Evolutionary conservation across 1,140 invertebrate genomes (phyloP).

Genomic region (Leptinotarsa lineolata): DNA sequence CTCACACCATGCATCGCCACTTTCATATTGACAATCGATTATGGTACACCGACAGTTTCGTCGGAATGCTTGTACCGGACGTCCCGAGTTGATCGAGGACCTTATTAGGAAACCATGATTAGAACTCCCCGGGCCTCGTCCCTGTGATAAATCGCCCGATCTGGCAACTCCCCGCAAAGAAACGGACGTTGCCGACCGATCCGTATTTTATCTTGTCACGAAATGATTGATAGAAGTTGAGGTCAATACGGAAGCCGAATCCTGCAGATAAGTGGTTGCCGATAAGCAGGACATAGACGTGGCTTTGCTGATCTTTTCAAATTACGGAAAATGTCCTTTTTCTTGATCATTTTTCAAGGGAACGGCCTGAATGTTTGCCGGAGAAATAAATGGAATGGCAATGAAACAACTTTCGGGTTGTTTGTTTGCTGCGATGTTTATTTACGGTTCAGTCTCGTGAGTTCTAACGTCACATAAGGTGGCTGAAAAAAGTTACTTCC

Average conservation of each 20-base stretch:
- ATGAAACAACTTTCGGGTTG: no score
- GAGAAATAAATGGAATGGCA: background rate
- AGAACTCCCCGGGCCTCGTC: background rate
- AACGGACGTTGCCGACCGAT: background rate
- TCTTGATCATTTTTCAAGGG: background rate
- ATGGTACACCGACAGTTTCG: background rate
- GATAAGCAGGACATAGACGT: conserved; percentile 9
- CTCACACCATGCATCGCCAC: no score
- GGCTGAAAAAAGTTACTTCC: no score
- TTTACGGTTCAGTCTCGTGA: no score
- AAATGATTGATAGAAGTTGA: conserved; percentile 23
- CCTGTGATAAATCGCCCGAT: conserved; percentile 21
- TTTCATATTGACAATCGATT: conserved; percentile 4
- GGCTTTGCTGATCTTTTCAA: conserved; percentile 5
- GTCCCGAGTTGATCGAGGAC: conserved; percentile 17
- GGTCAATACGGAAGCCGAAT: conserved; percentile 23
- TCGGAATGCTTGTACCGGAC: conserved; percentile 4
- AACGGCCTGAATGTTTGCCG: background rate
- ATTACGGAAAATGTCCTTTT: conserved; percentile 16
- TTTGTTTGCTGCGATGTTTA: no score
- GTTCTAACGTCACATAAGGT: no score
- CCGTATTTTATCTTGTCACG: conserved; percentile 30
- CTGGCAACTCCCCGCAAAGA: conserved; percentile 21
- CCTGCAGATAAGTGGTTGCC: conserved; percentile 22
- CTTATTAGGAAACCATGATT: conserved; percentile 22